phyloP scores from a whole-genome alignment of 2,113 vertebrate species.

The Protomyctophum bolini region DNA sequence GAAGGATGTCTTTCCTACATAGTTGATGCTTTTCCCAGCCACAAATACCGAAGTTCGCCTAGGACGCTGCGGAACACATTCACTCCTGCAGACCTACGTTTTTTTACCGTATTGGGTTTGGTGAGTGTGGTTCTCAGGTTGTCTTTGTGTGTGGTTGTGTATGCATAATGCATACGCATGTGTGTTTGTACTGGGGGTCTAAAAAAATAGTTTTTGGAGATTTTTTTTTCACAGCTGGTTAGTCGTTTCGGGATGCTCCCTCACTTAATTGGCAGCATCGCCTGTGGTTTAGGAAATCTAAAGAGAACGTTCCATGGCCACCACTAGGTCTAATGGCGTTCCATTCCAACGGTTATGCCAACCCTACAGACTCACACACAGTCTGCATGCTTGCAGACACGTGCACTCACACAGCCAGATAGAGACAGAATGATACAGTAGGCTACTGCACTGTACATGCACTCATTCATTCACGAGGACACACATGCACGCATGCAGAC shows the following conservation, averaged over 20 bases:
- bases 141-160: constrained; percentile 38
- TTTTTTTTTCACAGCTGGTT: constrained; percentile 48
- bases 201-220: constrained; percentile 1
- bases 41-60: constrained; percentile 63
- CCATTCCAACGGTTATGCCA: constrained; percentile 43
- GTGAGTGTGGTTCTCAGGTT: constrained; percentile 35
- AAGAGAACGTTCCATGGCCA: constrained; percentile 51
- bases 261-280: constrained; percentile 36
- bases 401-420: neutral
- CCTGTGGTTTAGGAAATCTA: constrained; percentile 44
- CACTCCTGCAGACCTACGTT: constrained; percentile 47
- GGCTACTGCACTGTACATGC: too few relatives aligned
- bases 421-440: too few relatives aligned
- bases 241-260: constrained; percentile 34
- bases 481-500: neutral
- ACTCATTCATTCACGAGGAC: too few relatives aligned
- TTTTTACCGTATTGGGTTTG: constrained; percentile 64
- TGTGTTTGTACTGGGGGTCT: neutral
- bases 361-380: constrained; percentile 19
- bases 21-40: constrained; percentile 73
- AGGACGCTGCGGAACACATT: constrained; percentile 68
- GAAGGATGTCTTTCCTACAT: constrained; percentile 68
- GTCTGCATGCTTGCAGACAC: neutral
- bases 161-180: constrained; percentile 17
- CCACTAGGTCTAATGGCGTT: constrained; percentile 47